Evolutionary conservation across 2,888 invertebrate genomes (phyloP).

Genomic region (Pollenia griseotomentosa): DNA sequence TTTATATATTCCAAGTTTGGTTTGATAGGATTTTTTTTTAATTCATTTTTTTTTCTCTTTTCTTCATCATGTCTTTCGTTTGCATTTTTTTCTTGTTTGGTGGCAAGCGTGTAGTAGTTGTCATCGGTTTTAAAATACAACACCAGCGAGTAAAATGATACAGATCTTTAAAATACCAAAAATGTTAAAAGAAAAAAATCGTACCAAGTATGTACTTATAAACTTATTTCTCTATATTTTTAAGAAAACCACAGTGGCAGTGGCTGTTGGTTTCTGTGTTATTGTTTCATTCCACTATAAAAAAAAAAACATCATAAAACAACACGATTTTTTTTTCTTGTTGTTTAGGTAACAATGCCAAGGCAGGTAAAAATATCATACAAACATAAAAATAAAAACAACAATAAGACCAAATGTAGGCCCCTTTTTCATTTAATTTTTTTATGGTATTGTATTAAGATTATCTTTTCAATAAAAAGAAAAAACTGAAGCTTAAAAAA

Average conservation of each 20-base stretch:
- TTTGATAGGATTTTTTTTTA: slow-evolving; percentile 17
- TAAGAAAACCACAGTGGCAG: slow-evolving; percentile 45
- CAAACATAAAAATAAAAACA: slow-evolving; percentile 8
- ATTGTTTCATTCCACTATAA: slow-evolving; percentile 51
- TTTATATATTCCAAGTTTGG: slow-evolving; percentile 41
- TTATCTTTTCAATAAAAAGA: slow-evolving; percentile 73
- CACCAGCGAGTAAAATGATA: slow-evolving; percentile 70
- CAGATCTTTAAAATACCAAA: slow-evolving; percentile 51
- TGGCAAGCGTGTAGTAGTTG: slow-evolving; percentile 58
- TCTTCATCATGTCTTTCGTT: slow-evolving; percentile 3
- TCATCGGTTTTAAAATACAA: slow-evolving; percentile 65
- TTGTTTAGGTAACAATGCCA: slow-evolving; percentile 70
- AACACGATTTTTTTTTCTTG: background rate
- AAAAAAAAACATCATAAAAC: slow-evolving; percentile 16
- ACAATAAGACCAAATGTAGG: slow-evolving; percentile 52
- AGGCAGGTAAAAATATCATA: slow-evolving; percentile 66
- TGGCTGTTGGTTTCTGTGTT: slow-evolving; percentile 34
- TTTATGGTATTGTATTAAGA: slow-evolving; percentile 48
- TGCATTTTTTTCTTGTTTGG: slow-evolving; percentile 26
- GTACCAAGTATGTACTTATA: background rate
- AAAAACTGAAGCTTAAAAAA: slow-evolving; percentile 7
- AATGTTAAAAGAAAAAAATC: background rate
- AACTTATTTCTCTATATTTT: background rate
- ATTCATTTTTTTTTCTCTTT: background rate
- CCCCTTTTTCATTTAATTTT: slow-evolving; percentile 11